Evolutionary conservation across 2,797 vertebrate genomes (phyloP), one percentile per base, ranked within the genome.

Genomic region (Allobates femoralis): DNA sequence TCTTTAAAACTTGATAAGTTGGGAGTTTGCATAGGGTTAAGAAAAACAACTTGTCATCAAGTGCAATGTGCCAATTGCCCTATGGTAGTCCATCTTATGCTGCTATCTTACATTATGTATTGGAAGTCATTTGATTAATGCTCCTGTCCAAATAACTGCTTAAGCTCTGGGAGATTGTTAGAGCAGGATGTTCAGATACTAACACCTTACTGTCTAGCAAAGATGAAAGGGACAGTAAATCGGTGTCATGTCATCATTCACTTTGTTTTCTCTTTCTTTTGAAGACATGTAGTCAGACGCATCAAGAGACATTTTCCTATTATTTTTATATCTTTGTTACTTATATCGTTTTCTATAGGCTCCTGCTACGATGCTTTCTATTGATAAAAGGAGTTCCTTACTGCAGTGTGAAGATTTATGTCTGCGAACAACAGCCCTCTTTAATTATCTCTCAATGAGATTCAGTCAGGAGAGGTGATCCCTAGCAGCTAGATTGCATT

Each of bases 41-140:
- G 60, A 83, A 88, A 89, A 78, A 5, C 46, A 46, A 67, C 46
- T 16, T 19, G 37, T 74, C 80, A 60, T 76, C 10, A 50, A 50
- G 79, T 76, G 3, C 60, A 15, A 79, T 23, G 6, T 76, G 23
- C 37, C 88, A 81, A 74, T 89, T 90, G 73, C 23, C 89, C 89
- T 85, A 19, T 56, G 81, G 73, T 37, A 83, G 21, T 76, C 64
- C 32, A 0, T 56, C 69, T 86, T 89, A 21, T 0, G 2, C 10
- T 81, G 1, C 11, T 82, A 46, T 83, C 81, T 51, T 60, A 80
- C 84, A 83, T 81, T 89, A 81, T 83, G 19, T 75, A 53, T 30
- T 58, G 34, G 55, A 34, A 90, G 87, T 34, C n/a, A 66, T 77
- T 28, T 94, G 90, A 93, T 92, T 89, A 89, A 92, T 92, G 85